phyloP scores from a whole-genome alignment of 2,888 invertebrate species.

The Melangyna quadrimaculata region DNA sequence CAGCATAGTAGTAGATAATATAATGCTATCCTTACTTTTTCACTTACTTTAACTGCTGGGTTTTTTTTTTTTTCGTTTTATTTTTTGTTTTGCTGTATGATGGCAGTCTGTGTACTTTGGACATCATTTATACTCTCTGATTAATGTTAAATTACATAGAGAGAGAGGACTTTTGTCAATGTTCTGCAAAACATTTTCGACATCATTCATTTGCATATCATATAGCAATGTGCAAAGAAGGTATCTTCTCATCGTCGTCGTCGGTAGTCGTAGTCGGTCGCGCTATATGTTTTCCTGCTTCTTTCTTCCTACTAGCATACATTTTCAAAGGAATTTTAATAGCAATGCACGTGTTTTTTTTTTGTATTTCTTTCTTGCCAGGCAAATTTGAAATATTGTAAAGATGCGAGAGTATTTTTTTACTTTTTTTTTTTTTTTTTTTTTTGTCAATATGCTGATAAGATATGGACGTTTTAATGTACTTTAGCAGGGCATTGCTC shows the following conservation, averaged over 20 bases:
- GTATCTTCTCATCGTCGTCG: constrained; percentile 25
- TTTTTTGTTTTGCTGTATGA: neutral
- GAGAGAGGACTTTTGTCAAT: neutral
- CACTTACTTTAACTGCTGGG: constrained; percentile 6
- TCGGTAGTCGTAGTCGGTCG: no score
- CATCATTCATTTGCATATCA: constrained; percentile 61
- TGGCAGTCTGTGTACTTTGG: constrained; percentile 33
- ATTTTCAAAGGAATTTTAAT: constrained; percentile 25
- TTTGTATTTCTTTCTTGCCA: neutral
- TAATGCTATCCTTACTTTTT: constrained; percentile 33
- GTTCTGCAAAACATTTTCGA: constrained; percentile 44
- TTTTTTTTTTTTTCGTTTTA: neutral
- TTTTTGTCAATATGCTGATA: neutral
- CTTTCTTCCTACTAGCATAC: constrained; percentile 32
- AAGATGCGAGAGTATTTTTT: neutral
- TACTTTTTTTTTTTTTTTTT: neutral
- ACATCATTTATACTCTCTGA: constrained; percentile 55
- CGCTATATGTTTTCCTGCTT: constrained; percentile 23
- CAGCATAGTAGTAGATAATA: constrained; percentile 14
- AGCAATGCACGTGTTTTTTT: constrained; percentile 29
- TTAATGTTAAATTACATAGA: constrained; percentile 62
- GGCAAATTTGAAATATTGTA: constrained; percentile 24
- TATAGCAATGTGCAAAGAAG: constrained; percentile 17
- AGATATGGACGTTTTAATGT: constrained; percentile 25
- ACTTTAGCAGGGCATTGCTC: constrained; percentile 46